Evolutionary conservation across 2,113 vertebrate genomes (phyloP), one percentile per base, ranked within the genome.

Genomic region (Apeltes quadracus): DNA sequence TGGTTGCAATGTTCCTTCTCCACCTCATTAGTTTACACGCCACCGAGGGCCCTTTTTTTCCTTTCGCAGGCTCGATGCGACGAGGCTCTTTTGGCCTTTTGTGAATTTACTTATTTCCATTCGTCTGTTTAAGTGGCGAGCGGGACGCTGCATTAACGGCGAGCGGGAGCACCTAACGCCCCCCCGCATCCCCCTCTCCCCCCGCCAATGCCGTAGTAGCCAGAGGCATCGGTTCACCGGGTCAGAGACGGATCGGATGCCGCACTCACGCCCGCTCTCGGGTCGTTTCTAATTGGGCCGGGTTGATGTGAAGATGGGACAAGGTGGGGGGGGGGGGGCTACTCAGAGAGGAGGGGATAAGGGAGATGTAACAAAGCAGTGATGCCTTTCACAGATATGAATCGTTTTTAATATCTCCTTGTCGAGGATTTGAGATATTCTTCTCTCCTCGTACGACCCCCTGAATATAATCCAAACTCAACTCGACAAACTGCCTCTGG

Each of bases 181-280:
- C 50, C 66, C 73, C 58, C 57, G 66, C 53, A n/a, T n/a, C n/a
- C 29, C 29, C 29, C 29, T 6, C 32, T 7, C 32, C 4, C 6
- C 73, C 51, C 57, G 64, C 53, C 83, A 83, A 86, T 86, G 81
- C 61, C 78, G 75, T 80, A 77, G 75, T 80, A 77, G 77, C 89
- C 81, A 62, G 75, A 90, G 79, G 81, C 89, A 34, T 61, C 48
- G n/a, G 88, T 78, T 89, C 84, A 81, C 34, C 29, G 81, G 87
- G 85, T 89, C 85, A 85, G 74, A 83, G 51, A 72, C 75, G 9
- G 84, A 88, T 86, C 70, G 29, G 73, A 73, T 89, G 75, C 81
- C 74, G 7, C 9, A 44, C 50, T 11, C 51, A 58, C 69, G 14
- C 63, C 1, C 9, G n/a, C 48, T 83, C 78, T 81, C 73, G 25